Evolutionary conservation across 2,113 vertebrate species (phyloP).

Genomic region (Anser cygnoides): DNA sequence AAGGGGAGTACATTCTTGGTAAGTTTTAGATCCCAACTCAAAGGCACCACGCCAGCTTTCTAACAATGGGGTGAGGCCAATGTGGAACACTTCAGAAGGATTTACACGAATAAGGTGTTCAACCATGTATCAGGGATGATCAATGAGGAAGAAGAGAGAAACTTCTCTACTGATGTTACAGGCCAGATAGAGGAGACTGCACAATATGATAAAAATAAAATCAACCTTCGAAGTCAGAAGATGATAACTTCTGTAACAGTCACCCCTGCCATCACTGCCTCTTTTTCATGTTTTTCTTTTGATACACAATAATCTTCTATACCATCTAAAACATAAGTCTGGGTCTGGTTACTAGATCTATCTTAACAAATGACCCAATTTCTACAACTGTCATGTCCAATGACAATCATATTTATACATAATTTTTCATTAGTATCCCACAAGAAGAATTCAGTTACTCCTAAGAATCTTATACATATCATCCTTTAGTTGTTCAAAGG

Average conservation of each 20-base stretch:
- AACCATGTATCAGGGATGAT: slow-evolving; percentile 32
- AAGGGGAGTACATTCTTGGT: slow-evolving; percentile 44
- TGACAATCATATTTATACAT: neutral
- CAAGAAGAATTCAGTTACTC: neutral
- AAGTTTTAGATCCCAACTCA: slow-evolving; percentile 61
- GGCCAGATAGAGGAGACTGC: slow-evolving; percentile 32
- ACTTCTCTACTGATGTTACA: slow-evolving; percentile 52
- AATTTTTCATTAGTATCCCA: neutral
- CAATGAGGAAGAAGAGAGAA: slow-evolving; percentile 62
- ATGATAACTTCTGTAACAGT: slow-evolving; percentile 37
- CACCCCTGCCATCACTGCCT: slow-evolving; percentile 28
- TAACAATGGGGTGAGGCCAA: slow-evolving; percentile 61
- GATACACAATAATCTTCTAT: slow-evolving; percentile 8
- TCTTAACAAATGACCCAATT: slow-evolving; percentile 31
- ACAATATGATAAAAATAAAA: slow-evolving; percentile 66
- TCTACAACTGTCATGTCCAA: neutral
- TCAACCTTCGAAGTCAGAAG: slow-evolving; percentile 32
- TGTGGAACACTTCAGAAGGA: slow-evolving; percentile 49
- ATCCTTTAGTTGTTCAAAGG: neutral
- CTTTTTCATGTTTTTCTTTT: slow-evolving; percentile 47
- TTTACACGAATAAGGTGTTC: slow-evolving; percentile 48
- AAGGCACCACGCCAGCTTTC: slow-evolving; percentile 28
- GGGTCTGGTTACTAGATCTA: neutral
- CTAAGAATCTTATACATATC: neutral
- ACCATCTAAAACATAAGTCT: slow-evolving; percentile 2